phyloP scores from a whole-genome alignment of 1,140 invertebrate species.

The Papilio machaon region DNA sequence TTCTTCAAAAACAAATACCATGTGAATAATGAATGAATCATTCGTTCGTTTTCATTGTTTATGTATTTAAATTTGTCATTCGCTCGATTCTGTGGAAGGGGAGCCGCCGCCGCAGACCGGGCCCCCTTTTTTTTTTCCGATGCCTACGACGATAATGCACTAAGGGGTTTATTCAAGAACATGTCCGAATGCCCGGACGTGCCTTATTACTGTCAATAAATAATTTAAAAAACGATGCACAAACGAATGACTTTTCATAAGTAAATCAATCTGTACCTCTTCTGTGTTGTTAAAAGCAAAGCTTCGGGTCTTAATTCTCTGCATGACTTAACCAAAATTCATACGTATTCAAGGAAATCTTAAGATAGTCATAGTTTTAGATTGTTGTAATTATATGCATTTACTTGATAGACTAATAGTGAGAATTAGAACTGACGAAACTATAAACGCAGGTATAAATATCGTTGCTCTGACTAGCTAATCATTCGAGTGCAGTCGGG shows the following conservation, averaged over 20 bases:
- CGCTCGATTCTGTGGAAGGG: conserved; percentile 52
- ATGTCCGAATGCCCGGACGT: neutral
- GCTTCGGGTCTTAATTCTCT: neutral
- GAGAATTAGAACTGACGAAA: neutral
- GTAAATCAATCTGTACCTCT: neutral
- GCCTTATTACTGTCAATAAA: neutral
- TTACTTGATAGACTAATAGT: neutral
- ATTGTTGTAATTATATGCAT: neutral
- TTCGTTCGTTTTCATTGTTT: conserved; percentile 47
- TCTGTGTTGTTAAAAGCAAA: neutral
- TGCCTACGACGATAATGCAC: conserved; percentile 17
- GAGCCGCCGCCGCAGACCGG: neutral
- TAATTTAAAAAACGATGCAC: neutral
- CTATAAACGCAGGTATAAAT: neutral
- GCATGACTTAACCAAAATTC: neutral
- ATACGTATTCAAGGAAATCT: neutral
- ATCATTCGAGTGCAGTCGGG: conserved; percentile 37
- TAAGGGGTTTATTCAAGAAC: neutral
- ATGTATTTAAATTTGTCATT: conserved; percentile 50
- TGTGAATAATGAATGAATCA: conserved; percentile 56
- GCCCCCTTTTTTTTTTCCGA: conserved; percentile 14
- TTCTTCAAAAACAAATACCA: conserved; percentile 54
- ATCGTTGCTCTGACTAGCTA: neutral
- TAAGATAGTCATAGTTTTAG: neutral
- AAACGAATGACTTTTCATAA: neutral